A percentile compares a stretch with the other conserved stretches of the same genome.
phyloP scores from a whole-genome alignment of 2,888 invertebrate species.

The Pseudococcus viburni region DNA sequence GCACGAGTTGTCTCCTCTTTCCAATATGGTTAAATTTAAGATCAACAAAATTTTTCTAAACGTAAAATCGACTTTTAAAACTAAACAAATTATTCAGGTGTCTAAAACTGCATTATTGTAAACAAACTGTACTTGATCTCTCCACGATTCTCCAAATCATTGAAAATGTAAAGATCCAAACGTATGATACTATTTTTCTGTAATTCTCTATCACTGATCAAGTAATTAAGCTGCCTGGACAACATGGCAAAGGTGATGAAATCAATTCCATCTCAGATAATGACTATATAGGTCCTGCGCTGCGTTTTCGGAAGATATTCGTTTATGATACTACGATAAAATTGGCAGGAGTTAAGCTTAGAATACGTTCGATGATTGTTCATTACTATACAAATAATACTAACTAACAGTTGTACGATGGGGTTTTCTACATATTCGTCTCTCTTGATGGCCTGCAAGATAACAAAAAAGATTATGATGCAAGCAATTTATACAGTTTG shows the following conservation, averaged over 20 bases:
- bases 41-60: slow-evolving; percentile 87
- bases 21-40: slow-evolving; percentile 82
- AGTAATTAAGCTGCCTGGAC: slow-evolving; percentile 83
- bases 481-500: neutral
- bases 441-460: slow-evolving; percentile 79
- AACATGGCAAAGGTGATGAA: slow-evolving; percentile 92
- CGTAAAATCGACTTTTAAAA: neutral
- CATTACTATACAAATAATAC: neutral
- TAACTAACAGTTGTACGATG: slow-evolving; percentile 81
- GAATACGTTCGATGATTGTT: neutral
- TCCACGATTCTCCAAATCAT: slow-evolving; percentile 71
- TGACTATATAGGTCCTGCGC: slow-evolving; percentile 84
- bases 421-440: slow-evolving; percentile 82
- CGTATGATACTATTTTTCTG: slow-evolving; percentile 83
- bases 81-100: no score
- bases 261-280: slow-evolving; percentile 89
- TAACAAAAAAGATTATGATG: neutral
- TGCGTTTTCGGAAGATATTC: slow-evolving; percentile 71
- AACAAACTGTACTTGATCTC: neutral
- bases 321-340: slow-evolving; percentile 72
- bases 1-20: slow-evolving; percentile 76
- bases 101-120: neutral
- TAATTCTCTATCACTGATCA: slow-evolving; percentile 78
- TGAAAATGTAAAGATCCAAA: slow-evolving; percentile 86
- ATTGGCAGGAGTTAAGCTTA: slow-evolving; percentile 63